Evolutionary conservation across 2,113 vertebrate species (phyloP), one percentile per base, ranked within the genome.

Genomic region (Litocranius walleri): DNA sequence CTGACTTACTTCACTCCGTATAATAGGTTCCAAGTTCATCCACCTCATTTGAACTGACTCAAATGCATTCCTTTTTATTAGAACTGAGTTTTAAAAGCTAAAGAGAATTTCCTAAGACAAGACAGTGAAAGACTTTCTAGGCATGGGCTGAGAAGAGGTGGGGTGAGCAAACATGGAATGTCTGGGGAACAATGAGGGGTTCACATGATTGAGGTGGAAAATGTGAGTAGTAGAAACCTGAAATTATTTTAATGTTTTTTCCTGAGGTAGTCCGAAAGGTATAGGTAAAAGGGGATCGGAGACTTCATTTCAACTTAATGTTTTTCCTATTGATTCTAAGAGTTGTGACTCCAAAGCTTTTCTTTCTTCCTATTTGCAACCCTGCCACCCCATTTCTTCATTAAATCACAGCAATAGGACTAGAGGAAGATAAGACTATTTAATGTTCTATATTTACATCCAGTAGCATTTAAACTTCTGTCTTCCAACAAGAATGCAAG

Each of bases 21-120:
- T 71, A 71, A 71, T 71, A 71, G 64, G 64, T 23, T 71, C 64
- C n/a, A 71, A n/a, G 67, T 71, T 71, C 19, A 23, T 36, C 67
- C 2, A 71, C 10, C 67, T 71, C 67, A 71, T 71, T 71, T 36
- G n/a, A 36, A 36, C 17, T 71, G 67, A 71, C 8, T 71, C 67
- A 71, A 36, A 71, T 36, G 33, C n/a, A 71, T 36, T 71, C n/a
- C 67, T 71, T 71, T 71, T 71, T 23, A 71, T 71, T 71, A 71
- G 67, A 71, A 71, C 12, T 62, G n/a, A 88, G 36, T 95, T 94
- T 90, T 82, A 90, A 86, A 94, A 61, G 33, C 36, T 61, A 36
- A 93, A 93, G 80, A 61, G 33, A 90, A 95, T 81, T 97, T 85
- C 62, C 78, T 84, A 30, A 74, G 33, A 91, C 67, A 89, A 80